These are phyloP conservation scores for Apteryx owenii DNA, from an alignment of 2,113 vertebrate species.

Conservation along the genomic window DNA sequence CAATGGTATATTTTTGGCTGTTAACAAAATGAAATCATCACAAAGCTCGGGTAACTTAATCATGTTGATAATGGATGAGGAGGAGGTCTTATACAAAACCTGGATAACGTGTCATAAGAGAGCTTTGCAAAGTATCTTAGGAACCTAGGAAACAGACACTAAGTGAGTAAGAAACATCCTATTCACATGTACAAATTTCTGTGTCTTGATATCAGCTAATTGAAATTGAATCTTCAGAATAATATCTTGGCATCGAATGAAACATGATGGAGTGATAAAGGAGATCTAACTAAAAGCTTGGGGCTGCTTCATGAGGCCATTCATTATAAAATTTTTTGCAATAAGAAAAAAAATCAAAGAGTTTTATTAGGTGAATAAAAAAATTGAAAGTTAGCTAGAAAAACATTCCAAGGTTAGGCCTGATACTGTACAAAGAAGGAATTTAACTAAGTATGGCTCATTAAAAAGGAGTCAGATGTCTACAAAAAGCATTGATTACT, in stretches of 20 bases:
- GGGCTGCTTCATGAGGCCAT: constrained; percentile 15
- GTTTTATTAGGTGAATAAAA: constrained; percentile 76
- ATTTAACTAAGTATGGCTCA: constrained; percentile 55
- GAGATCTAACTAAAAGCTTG: neutral
- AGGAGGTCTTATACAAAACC: neutral
- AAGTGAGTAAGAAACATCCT: neutral
- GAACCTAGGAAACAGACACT: neutral
- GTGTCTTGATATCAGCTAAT: neutral
- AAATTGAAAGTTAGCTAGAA: constrained; percentile 50
- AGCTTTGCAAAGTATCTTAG: neutral
- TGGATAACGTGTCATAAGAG: neutral
- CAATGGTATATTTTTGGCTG: neutral
- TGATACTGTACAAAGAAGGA: constrained; percentile 43
- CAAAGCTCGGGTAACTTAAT: neutral
- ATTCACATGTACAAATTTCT: neutral
- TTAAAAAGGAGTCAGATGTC: constrained; percentile 58
- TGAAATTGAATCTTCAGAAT: neutral
- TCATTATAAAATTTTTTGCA: constrained; percentile 49
- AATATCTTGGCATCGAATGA: neutral
- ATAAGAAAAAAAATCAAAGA: constrained; percentile 53
- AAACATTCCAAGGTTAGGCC: constrained; percentile 60
- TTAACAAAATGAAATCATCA: neutral
- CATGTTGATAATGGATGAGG: neutral
- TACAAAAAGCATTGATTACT: constrained; percentile 60
- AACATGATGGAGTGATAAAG: constrained; percentile 37